Percentiles rank a stretch among this genome's conserved stretches.
Evolutionary conservation across 64 coral and sea anemone species (phyloP).

Genomic region (Stichodactyla mertensii): DNA sequence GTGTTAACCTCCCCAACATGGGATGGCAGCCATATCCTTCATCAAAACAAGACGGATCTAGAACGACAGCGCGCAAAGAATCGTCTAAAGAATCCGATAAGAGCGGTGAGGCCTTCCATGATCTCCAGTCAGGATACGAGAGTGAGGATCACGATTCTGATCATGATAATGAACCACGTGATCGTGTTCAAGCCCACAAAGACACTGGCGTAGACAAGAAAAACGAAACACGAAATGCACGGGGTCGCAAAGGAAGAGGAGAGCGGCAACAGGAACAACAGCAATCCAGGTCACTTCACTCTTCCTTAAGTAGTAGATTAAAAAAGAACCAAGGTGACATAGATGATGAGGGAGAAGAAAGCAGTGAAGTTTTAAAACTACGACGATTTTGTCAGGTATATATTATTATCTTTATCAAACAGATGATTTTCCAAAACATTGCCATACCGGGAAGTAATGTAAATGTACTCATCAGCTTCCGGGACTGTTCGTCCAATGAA

Average conservation of each 20-base stretch:
- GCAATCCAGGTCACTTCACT: not conserved
- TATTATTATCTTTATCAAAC: not conserved
- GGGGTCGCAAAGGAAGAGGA: not conserved
- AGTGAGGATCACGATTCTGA: not conserved
- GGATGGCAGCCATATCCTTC: not conserved
- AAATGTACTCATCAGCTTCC: no score
- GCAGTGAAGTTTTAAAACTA: not conserved
- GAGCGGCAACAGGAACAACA: not conserved
- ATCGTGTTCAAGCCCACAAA: not conserved
- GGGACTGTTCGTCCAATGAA: no score
- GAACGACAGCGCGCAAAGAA: not conserved
- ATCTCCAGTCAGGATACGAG: not conserved
- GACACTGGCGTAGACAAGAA: not conserved
- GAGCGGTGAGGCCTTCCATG: not conserved
- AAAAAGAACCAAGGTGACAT: not conserved
- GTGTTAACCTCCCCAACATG: not conserved
- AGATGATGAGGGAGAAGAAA: not conserved
- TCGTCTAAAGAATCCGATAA: not conserved
- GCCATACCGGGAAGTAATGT: no score
- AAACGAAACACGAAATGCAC: not conserved
- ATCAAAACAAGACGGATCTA: not conserved
- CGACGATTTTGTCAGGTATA: not conserved
- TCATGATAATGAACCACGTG: not conserved
- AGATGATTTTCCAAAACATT: no score
- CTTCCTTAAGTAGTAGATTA: not conserved